These are phyloP conservation scores for Agrypnia vestita DNA, from an alignment of 1,140 invertebrate species.

Conservation along the genomic window DNA sequence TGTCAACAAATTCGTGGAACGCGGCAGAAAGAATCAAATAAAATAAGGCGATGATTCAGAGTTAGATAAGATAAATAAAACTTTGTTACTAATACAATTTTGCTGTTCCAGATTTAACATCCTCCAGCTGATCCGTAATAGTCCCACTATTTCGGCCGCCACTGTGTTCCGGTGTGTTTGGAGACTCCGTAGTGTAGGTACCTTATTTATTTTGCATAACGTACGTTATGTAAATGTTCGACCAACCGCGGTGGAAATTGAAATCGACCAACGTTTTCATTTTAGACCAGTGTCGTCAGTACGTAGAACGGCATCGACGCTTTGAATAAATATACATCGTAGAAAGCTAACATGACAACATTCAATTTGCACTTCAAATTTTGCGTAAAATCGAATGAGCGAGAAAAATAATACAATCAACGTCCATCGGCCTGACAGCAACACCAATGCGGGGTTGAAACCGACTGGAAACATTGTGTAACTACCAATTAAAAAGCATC, in stretches of 20 bases:
- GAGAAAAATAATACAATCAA: too few relatives aligned
- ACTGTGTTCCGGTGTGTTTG: constrained; percentile 17
- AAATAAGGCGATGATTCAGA: too few relatives aligned
- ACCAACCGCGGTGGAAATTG: constrained; percentile 12
- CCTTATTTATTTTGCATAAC: constrained; percentile 32
- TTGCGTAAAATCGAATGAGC: too few relatives aligned
- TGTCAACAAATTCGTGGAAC: background rate
- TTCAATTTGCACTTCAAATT: background rate
- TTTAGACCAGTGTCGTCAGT: constrained; percentile 14
- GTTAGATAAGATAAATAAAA: too few relatives aligned
- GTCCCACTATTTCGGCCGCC: constrained; percentile 7
- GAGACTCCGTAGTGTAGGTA: background rate
- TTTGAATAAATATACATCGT: background rate
- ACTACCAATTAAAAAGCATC: too few relatives aligned
- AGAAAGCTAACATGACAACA: background rate
- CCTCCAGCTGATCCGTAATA: constrained; percentile 3
- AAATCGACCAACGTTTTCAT: constrained; percentile 10
- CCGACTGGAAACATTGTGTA: too few relatives aligned
- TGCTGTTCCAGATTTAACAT: background rate
- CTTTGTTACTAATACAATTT: background rate
- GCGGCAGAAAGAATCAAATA: background rate
- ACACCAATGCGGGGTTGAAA: too few relatives aligned
- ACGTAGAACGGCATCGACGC: background rate
- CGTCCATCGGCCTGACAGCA: too few relatives aligned
- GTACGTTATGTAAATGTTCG: constrained; percentile 12